These are phyloP conservation scores for Dolichomitus sp. DNA, from an alignment of 2,888 invertebrate genomes.

Conservation along the genomic window DNA sequence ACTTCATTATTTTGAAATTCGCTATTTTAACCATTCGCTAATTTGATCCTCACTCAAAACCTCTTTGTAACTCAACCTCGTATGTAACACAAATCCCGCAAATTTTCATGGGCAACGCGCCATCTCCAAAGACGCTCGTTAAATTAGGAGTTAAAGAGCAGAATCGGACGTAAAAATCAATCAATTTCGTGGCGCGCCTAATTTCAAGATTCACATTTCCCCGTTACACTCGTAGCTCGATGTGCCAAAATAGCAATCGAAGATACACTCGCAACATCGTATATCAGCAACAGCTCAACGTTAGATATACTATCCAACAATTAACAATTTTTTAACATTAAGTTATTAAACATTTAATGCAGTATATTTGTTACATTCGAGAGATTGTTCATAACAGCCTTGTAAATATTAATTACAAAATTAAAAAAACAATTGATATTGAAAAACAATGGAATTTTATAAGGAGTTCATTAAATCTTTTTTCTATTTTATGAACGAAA, in stretches of 20 bases:
- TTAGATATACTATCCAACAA: background rate
- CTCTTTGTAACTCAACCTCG: conserved; percentile 29
- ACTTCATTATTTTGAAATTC: no score
- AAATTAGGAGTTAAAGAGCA: conserved; percentile 72
- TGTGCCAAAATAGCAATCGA: conserved; percentile 65
- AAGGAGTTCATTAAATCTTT: no score
- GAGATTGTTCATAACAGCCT: no score
- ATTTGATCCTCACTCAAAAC: no score
- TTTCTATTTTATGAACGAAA: no score
- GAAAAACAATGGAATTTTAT: no score
- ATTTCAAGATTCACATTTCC: conserved; percentile 69
- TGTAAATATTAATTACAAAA: no score
- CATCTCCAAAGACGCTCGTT: conserved; percentile 41
- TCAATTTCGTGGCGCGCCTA: conserved; percentile 78
- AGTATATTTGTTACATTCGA: no score
- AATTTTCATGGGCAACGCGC: conserved; percentile 49
- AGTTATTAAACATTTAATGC: no score
- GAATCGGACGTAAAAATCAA: conserved; percentile 80
- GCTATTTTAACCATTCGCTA: no score
- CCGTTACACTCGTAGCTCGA: conserved; percentile 11
- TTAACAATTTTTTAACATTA: no score
- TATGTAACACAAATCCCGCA: conserved; percentile 35
- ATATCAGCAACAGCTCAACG: background rate
- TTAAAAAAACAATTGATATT: no score
- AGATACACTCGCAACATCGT: conserved; percentile 19